phyloP scores from a whole-genome alignment of 2,113 vertebrate genomes.

The Lophotis ruficrista region DNA sequence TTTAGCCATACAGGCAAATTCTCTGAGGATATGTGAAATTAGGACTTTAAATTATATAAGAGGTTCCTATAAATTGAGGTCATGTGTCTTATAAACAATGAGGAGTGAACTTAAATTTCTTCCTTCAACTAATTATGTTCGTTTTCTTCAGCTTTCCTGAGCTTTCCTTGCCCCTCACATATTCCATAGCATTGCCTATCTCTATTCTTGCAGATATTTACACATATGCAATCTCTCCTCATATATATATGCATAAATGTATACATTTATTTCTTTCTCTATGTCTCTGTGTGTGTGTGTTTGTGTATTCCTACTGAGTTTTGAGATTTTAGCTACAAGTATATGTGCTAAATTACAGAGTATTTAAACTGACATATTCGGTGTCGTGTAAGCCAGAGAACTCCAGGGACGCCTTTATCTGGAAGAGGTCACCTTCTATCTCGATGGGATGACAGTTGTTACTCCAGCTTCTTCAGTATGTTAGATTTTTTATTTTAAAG shows the following conservation, averaged over 20 bases:
- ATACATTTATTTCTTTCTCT: background rate
- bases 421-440: slow-evolving; percentile 21
- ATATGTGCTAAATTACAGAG: background rate
- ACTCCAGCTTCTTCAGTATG: background rate
- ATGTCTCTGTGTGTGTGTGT: rapidly evolving
- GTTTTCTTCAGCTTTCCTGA: background rate
- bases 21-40: background rate
- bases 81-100: background rate
- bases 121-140: background rate
- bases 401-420: background rate
- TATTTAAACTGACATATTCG: background rate
- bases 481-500: background rate
- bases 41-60: slow-evolving; percentile 7
- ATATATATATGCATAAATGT: too few species aligned
- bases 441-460: background rate
- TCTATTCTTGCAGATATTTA: background rate
- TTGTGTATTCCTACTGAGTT: background rate
- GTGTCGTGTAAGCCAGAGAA: background rate
- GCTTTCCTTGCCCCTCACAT: background rate
- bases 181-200: background rate
- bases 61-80: background rate
- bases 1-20: background rate
- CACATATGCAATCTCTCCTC: background rate
- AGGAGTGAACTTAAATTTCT: background rate
- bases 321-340: background rate